Base-by-base conservation (phyloP, 2,113 vertebrate genomes). In the Struthio camelus region DNA sequence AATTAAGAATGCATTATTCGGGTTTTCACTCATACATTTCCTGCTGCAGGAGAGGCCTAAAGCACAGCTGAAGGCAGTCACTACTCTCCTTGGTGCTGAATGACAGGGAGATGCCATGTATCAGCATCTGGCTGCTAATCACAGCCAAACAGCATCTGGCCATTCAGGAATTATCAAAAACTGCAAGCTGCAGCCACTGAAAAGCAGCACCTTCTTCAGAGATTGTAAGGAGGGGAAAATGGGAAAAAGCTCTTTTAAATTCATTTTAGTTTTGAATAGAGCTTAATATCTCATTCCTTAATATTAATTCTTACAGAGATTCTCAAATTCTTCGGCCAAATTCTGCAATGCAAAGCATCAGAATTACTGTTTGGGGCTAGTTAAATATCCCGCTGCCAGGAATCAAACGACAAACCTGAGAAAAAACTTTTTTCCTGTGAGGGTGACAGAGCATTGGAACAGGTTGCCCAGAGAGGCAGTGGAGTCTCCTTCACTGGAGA, bases 71-170 rank as follows among this genome's bases (percentile, higher is more conserved):
- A 87, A 92, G 95, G 85, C 84, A 92, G 95, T 15, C 96, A 38
- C 75, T 87, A 76, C 38, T 94, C 79, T 92, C 80, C 78, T 90
- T 96, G 80, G 69, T 96, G 65, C 87, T 92, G 80, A 97, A 97
- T 54, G 5, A 80, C 85, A 87, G 1, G 14, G 81, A 93, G 95
- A 95, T 19, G 32, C 0, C 0, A 28, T 1, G 0, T 10, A 11
- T 72, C 78, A 91, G 67, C 72, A 88, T 72, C 89, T 89, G 56
- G 56, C 87, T 82, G 64, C 70, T 91, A 87, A 95, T 77, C 80
- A 83, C 34, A 85, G 50, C 80, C 93, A 86, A 64, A 78, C 59
- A 80, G 36, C 5, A 6, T 85, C 59, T 78, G 84, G 76, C 25
- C 54, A 80, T 75, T 80, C 93, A 93, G 16, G 10, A 94, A 94